A percentile compares a stretch with the other conserved stretches of the same genome.
phyloP scores from a whole-genome alignment of 1,140 invertebrate species.

The Lordiphosa mommai region DNA sequence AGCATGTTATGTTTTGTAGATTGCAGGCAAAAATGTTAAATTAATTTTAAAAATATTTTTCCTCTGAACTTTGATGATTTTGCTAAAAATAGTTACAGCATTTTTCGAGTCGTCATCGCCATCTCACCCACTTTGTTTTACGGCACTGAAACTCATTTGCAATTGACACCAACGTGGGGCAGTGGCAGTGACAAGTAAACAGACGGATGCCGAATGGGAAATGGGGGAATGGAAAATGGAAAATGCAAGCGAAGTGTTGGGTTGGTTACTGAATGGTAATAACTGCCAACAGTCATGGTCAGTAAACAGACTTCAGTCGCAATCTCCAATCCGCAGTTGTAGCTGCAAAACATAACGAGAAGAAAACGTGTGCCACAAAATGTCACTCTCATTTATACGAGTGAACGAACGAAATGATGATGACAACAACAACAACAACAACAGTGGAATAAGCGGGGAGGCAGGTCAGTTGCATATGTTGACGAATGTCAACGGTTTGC shows the following conservation, averaged over 20 bases:
- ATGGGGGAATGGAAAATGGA: background rate
- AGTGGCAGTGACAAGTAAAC: constrained; percentile 32
- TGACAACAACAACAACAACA: constrained; percentile 4
- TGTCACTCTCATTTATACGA: constrained; percentile 62
- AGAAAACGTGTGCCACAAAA: constrained; percentile 62
- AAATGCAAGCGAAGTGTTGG: background rate
- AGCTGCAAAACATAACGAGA: constrained; percentile 1
- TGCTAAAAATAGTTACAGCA: background rate
- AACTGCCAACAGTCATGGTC: constrained; percentile 16
- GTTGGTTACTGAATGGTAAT: constrained; percentile 12
- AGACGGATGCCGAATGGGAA: background rate
- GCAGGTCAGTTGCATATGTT: constrained; percentile 28
- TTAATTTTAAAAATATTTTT: no score
- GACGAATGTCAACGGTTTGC: constrained; percentile 54
- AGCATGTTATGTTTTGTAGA: no score
- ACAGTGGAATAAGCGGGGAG: background rate
- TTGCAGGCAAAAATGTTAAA: no score
- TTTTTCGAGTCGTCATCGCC: constrained; percentile 3
- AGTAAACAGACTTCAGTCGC: constrained; percentile 19
- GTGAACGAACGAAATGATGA: constrained; percentile 5
- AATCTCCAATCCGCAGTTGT: constrained; percentile 4
- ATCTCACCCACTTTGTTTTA: constrained; percentile 24
- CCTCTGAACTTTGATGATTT: no score
- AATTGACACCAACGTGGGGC: constrained; percentile 49
- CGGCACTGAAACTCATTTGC: constrained; percentile 61